Conservation (phyloP, 2,888 invertebrate genomes). For the Mimumesa dahlbomi region DNA sequence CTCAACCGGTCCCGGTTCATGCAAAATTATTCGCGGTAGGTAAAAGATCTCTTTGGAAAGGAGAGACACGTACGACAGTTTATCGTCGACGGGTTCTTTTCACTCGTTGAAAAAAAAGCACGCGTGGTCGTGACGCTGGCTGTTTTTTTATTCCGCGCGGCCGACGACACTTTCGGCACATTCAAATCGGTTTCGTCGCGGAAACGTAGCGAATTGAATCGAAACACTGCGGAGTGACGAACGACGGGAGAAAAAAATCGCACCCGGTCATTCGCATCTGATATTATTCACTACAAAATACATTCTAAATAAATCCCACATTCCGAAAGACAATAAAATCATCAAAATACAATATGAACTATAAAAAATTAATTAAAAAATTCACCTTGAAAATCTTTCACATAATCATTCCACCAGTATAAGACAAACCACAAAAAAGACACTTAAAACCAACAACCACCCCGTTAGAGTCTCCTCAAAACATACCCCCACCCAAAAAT, state of each 20-base stretch:
- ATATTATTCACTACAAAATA: too few species aligned
- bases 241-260: constrained; percentile 1
- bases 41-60: not conserved
- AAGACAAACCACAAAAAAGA: too few species aligned
- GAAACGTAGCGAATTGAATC: constrained; percentile 10
- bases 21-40: too few species aligned
- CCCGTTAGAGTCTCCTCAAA: too few species aligned
- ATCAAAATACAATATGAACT: too few species aligned
- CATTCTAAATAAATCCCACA: too few species aligned
- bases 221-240: not conserved
- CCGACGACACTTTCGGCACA: not conserved
- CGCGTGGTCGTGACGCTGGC: not conserved
- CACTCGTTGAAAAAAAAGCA: not conserved
- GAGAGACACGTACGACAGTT: not conserved
- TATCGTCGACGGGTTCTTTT: not conserved
- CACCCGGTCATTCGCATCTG: not conserved
- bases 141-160: not conserved
- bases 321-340: too few species aligned
- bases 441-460: not conserved
- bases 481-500: too few species aligned
- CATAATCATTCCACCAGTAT: too few species aligned
- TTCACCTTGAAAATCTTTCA: too few species aligned
- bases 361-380: too few species aligned
- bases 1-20: too few species aligned
- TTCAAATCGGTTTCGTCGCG: constrained; percentile 2